Percentiles rank a stretch among this genome's conserved stretches.
Evolutionary conservation across 1,140 invertebrate species (phyloP).

Genomic region (Elysia chlorotica): DNA sequence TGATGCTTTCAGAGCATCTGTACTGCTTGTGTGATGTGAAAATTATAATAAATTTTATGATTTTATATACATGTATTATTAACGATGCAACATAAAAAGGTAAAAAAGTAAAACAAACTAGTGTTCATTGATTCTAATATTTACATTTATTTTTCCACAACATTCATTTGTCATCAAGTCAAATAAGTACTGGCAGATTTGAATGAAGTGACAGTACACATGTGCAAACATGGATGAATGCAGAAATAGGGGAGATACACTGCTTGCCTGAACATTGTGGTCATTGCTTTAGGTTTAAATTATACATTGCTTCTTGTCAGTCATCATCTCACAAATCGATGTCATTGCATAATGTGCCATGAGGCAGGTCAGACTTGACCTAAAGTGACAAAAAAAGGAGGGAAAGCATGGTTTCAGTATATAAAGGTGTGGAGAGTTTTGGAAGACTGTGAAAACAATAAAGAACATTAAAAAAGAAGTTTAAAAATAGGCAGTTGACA

Average conservation of each 20-base stretch:
- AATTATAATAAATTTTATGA: too few relatives aligned
- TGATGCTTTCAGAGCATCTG: too few relatives aligned
- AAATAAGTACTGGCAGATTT: constrained; percentile 20
- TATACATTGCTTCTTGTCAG: background rate
- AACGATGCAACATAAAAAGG: too few relatives aligned
- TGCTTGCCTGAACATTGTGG: constrained; percentile 17
- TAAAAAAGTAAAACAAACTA: too few relatives aligned
- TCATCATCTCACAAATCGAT: background rate
- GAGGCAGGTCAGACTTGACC: background rate
- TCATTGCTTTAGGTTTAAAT: background rate
- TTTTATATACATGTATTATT: too few relatives aligned
- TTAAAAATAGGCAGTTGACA: too few relatives aligned
- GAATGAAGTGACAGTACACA: constrained; percentile 15
- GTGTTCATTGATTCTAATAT: constrained; percentile 22
- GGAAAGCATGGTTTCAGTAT: background rate
- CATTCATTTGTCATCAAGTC: constrained; percentile 26
- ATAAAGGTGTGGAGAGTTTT: background rate
- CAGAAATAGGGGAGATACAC: background rate
- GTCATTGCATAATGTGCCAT: background rate
- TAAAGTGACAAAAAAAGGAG: background rate
- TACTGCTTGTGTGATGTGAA: too few relatives aligned
- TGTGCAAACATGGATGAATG: constrained; percentile 9
- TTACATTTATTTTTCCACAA: constrained; percentile 27
- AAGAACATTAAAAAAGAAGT: too few relatives aligned
- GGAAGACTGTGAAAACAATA: background rate